A percentile compares a stretch with the other conserved stretches of the same genome.
phyloP scores from a whole-genome alignment of 2,888 invertebrate genomes.

The Tipula vernalis region DNA sequence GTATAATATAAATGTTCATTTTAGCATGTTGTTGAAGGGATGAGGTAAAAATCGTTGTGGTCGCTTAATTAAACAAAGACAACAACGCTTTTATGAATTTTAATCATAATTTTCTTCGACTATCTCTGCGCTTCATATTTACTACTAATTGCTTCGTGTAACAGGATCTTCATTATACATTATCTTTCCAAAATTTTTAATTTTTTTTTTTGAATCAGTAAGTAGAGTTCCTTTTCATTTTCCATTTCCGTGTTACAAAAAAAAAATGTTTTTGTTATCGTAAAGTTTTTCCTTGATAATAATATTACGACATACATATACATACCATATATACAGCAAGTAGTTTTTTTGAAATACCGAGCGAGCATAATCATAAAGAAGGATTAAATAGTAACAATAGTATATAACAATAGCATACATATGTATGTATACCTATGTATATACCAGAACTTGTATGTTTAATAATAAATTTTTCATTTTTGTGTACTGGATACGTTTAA shows the following conservation, averaged over 20 bases:
- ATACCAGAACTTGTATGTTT: not conserved
- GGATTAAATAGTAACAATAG: not conserved
- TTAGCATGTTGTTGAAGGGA: not conserved
- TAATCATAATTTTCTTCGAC: not conserved
- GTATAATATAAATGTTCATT: no score
- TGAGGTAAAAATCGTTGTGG: not conserved
- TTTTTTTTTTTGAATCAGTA: not conserved
- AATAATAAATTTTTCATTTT: not conserved
- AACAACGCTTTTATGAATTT: not conserved
- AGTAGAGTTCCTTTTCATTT: not conserved
- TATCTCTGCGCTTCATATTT: not conserved
- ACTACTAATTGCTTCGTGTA: not conserved
- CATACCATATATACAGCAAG: not conserved
- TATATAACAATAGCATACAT: not conserved
- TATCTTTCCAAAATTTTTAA: not conserved
- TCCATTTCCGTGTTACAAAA: not conserved
- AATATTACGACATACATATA: not conserved
- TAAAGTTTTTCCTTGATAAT: not conserved
- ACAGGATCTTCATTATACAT: not conserved
- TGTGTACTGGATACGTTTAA: not conserved
- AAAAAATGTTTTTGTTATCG: not conserved
- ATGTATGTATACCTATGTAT: not conserved
- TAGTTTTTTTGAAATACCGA: not conserved
- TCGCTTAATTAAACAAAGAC: not conserved
- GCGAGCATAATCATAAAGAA: not conserved